These are phyloP conservation scores for Euproctis similis DNA, from an alignment of 2,888 invertebrate genomes.

Conservation along the genomic window DNA sequence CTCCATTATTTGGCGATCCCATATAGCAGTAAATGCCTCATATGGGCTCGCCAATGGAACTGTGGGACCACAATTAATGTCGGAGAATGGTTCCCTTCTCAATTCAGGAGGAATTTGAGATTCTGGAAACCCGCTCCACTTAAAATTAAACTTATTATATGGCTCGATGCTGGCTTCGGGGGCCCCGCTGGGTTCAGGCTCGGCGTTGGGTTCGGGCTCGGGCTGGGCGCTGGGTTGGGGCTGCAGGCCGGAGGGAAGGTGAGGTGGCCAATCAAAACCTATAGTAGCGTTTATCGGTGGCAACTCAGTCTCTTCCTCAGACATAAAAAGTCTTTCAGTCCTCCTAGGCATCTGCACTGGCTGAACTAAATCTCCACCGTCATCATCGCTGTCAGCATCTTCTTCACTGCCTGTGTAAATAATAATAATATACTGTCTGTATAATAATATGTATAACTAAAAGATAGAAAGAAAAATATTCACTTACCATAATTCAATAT, in stretches of 20 bases:
- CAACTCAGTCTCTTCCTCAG: background rate
- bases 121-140: slow-evolving; percentile 9
- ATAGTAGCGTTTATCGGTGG: background rate
- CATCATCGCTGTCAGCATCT: slow-evolving; percentile 1
- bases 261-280: background rate
- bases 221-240: background rate
- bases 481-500: background rate
- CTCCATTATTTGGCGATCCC: slow-evolving; percentile 1
- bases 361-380: background rate
- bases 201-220: background rate
- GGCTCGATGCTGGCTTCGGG: slow-evolving; percentile 1
- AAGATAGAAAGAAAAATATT: background rate
- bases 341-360: slow-evolving; percentile 2
- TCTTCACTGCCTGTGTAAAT: background rate
- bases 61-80: slow-evolving; percentile 18
- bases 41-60: slow-evolving; percentile 4
- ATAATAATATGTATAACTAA: background rate
- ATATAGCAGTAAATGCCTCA: slow-evolving; percentile 8
- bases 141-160: slow-evolving; percentile 4
- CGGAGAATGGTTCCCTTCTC: slow-evolving; percentile 9
- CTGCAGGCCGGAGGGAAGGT: background rate
- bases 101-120: slow-evolving; percentile 9
- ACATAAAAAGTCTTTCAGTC: background rate
- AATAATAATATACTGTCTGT: background rate
- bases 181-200: background rate